Conservation (phyloP, 2,797 vertebrate genomes). For the Neosilurus mollespiculum region DNA sequence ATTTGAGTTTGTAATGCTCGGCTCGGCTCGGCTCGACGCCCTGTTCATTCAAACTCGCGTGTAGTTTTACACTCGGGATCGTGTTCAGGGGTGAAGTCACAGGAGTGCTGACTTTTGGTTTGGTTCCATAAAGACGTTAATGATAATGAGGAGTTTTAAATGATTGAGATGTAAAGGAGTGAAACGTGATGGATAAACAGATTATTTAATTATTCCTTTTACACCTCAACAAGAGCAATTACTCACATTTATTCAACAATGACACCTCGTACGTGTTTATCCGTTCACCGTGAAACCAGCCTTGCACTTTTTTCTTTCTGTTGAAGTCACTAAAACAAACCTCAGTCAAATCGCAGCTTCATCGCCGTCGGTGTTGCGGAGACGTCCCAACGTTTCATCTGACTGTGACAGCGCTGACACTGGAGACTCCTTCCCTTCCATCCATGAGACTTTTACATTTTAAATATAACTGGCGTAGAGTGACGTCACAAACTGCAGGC, state of each 20-base stretch:
- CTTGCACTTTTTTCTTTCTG: background rate
- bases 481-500: background rate
- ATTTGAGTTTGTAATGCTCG: conserved; percentile 65
- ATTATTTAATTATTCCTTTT: background rate
- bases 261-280: background rate
- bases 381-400: background rate
- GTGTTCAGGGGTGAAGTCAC: background rate
- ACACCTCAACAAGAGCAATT: background rate
- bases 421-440: background rate
- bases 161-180: background rate
- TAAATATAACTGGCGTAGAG: background rate
- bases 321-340: background rate
- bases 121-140: background rate
- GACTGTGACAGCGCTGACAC: background rate
- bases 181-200: background rate
- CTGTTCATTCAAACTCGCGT: conserved; percentile 59
- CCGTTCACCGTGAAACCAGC: background rate
- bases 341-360: background rate
- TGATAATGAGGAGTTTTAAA: background rate
- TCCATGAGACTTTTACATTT: no score
- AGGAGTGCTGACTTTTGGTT: conserved; percentile 2
- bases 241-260: background rate
- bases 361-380: background rate
- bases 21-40: conserved; percentile 56
- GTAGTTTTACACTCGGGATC: background rate